Percentiles rank a stretch among this genome's conserved stretches.
Conservation (phyloP, 2,888 invertebrate species). For the Sepioteuthis lessoniana region DNA sequence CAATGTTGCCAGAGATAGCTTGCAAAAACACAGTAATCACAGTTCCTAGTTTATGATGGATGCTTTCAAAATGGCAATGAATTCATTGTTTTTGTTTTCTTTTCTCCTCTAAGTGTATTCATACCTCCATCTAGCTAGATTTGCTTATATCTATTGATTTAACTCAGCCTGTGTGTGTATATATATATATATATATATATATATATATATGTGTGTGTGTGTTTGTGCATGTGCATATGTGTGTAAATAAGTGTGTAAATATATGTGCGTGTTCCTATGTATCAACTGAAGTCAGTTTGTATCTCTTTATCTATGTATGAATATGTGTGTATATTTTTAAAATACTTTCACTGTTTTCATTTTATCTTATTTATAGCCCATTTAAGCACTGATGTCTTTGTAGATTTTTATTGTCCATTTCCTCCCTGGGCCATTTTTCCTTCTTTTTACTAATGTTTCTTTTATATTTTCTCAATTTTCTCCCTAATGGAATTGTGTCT, state of each 20-base stretch:
- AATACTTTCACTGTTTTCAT: background rate
- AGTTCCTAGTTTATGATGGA: too few relatives aligned
- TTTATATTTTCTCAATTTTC: background rate
- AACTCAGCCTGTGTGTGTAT: background rate
- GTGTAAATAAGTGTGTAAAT: too few relatives aligned
- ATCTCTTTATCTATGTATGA: background rate
- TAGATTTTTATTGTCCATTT: background rate
- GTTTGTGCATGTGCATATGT: too few relatives aligned
- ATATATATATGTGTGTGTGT: too few relatives aligned
- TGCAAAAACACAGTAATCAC: too few relatives aligned
- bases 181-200: background rate
- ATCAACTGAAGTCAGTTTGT: too few relatives aligned
- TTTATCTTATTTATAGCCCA: background rate
- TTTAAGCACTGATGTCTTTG: background rate
- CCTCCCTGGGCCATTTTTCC: background rate
- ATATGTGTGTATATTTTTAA: background rate
- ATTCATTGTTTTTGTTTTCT: too few relatives aligned
- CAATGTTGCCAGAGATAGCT: too few relatives aligned
- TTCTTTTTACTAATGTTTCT: background rate
- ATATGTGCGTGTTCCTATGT: too few relatives aligned
- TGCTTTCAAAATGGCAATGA: too few relatives aligned
- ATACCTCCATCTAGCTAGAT: background rate
- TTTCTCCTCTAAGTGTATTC: background rate
- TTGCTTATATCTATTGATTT: background rate
- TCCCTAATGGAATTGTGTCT: background rate